Base-by-base conservation (phyloP, 1,140 invertebrate genomes). In the Leptonema lineaticorne region DNA sequence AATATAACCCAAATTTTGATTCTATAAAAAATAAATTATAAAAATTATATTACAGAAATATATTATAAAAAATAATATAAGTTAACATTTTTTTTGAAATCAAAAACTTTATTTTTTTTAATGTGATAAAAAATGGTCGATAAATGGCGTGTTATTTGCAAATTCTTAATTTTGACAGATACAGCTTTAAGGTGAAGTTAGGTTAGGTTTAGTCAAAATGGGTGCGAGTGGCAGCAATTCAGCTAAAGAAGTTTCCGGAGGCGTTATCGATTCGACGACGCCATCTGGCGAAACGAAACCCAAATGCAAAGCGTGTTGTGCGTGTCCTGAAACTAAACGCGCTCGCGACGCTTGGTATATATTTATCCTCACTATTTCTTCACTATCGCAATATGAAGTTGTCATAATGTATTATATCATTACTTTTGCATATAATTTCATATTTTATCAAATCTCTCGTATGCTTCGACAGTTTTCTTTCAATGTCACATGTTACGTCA, bases 291-390 rank as follows among this genome's bases (percentile, higher is more conserved):
- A 63, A 9, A 37, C 59, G 14, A 69, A 69, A 84, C 86, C 88
- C 50, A 94, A 94, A 78, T 82, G 93, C 59, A 98, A 98, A 80
- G 91, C 97, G 16, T 99, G 96, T 76, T 99, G 97, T 84, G 96
- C 96, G 53, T 99, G 97, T 84, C 96, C 96, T 0, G 96, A 98
- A 84, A 98, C 96, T 0, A 98, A 96, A 80, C 89, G 88, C 83
- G 87, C 83, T 24, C 84, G 96, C 75, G 96, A 98, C 84, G 86
- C 88, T 70, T 98, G 96, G 94, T 97, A 85, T 84, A 84, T 75
- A 41, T 11, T 11, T 9, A 2, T 41, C 11, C 5, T 6, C 30
- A 11, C 9, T 41, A 41, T 41, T 41, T n/a, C n/a, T n/a, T n/a
- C n/a, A n/a, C n/a, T n/a, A n/a, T n/a, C n/a, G n/a, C n/a, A n/a